Base-by-base conservation (phyloP, 2,113 vertebrate species). In the Hucho hucho region DNA sequence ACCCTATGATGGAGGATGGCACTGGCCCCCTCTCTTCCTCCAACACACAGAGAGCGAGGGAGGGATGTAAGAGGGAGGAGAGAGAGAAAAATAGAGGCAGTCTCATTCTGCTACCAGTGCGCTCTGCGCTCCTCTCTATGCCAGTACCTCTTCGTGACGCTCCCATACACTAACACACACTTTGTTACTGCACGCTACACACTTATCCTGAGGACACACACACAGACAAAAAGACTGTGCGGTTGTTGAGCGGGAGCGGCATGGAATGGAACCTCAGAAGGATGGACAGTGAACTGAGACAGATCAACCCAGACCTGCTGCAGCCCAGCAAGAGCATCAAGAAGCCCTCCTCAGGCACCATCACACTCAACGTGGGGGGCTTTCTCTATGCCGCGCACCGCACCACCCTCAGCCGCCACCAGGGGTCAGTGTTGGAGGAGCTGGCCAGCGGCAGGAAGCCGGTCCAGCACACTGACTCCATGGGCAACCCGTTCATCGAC, bases 401-500 rank as follows among this genome's bases (percentile, higher is more conserved):
- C 74, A 95, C 95, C 87, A 99, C 98, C 64, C 90, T 99, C 72
- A 91, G 93, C 89, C 97, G 96, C 84, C 95, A 98, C 56, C 94
- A 94, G 43, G 97, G 98, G 65, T 97, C 97, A 59, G 93, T 96
- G 74, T 94, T 98, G 73, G 98, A 97, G 91, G 96, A 97, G 74
- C 85, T 99, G 77, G 95, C 95, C 76, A 98, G 93, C 0, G 97
- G 96, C 71, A 98, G 96, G 90, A 97, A 95, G 76, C 93, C 96
- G 1, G 97, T 96, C 32, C 90, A 92, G 86, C 97, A 96, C 0
- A 95, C 92, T 0, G 98, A 99, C 84, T 94, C 97, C 4, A 96
- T 98, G 1, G 98, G 98, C 56, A 97, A 99, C 87, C 95, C 95
- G 3, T 99, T 99, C 87, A 98, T 99, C 73, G 98, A 99, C 89